A percentile compares a stretch with the other conserved stretches of the same genome.
Evolutionary conservation across 2,113 vertebrate genomes (phyloP).

Genomic region (Euleptes europaea): DNA sequence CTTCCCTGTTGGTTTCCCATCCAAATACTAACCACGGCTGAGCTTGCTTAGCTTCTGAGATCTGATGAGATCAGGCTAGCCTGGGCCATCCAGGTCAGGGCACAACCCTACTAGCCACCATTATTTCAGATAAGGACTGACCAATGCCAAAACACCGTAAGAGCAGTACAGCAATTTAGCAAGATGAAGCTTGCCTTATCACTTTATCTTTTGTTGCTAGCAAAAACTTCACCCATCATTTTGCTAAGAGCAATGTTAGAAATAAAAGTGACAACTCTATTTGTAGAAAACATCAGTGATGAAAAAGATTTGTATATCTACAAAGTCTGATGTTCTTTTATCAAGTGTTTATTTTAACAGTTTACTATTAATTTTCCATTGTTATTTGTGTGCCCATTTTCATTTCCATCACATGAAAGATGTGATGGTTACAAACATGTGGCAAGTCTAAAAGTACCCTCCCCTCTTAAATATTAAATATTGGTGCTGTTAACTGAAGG

Average conservation of each 20-base stretch:
- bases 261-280: neutral
- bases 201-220: neutral
- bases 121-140: neutral
- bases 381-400: conserved; percentile 79
- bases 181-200: neutral
- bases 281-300: neutral
- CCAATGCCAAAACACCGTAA: neutral
- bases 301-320: neutral
- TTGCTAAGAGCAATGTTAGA: neutral
- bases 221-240: no score
- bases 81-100: no score
- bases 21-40: no score
- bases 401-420: conserved; percentile 88
- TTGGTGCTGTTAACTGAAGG: neutral
- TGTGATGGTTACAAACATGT: conserved; percentile 48
- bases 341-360: neutral
- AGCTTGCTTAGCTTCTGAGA: no score
- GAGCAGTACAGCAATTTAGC: neutral
- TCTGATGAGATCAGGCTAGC: no score
- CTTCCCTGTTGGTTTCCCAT: no score
- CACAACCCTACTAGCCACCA: neutral
- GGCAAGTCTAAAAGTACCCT: conserved; percentile 41
- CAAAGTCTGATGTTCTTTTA: neutral
- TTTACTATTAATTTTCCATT: conserved; percentile 76
- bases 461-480: conserved; percentile 27